phyloP scores from a whole-genome alignment of 2,113 vertebrate genomes.

The Gambusia holbrooki region DNA sequence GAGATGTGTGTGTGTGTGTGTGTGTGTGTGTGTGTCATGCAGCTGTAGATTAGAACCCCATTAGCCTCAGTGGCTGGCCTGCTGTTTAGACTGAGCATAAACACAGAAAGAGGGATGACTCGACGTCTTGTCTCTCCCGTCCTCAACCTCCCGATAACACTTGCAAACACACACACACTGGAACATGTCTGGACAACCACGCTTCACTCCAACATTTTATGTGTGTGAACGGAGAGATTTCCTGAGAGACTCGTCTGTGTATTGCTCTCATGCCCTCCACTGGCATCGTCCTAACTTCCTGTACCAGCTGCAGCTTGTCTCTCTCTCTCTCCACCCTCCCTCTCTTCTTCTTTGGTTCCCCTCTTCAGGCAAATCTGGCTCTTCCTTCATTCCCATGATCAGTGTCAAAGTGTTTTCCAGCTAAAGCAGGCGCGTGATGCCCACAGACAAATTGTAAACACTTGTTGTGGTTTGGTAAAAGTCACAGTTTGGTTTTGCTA shows the following conservation, averaged over 20 bases:
- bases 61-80: conserved; percentile 77
- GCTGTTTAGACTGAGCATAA: conserved; percentile 79
- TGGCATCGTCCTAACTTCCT: conserved; percentile 72
- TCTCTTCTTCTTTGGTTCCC: conserved; percentile 10
- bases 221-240: conserved; percentile 42
- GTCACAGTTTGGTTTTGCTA: not conserved
- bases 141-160: conserved; percentile 59
- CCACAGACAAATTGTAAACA: conserved; percentile 19
- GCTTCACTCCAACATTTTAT: conserved; percentile 36
- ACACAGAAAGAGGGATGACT: conserved; percentile 75
- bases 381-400: conserved; percentile 68
- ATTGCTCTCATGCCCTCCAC: conserved; percentile 64
- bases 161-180: conserved; percentile 30
- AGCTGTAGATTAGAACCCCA: conserved; percentile 78
- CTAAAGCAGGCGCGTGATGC: conserved; percentile 41
- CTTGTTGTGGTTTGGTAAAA: conserved; percentile 1
- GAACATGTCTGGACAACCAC: conserved; percentile 46
- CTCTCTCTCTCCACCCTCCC: conserved; percentile 10
- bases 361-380: conserved; percentile 27
- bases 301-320: conserved; percentile 73
- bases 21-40: conserved; percentile 69
- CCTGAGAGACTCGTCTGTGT: conserved; percentile 45
- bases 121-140: conserved; percentile 63
- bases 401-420: conserved; percentile 39
- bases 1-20: conserved; percentile 36